These are phyloP conservation scores for Hapalemur alaotrensis DNA, from an alignment of 2,797 vertebrate genomes.

Conservation along the genomic window DNA sequence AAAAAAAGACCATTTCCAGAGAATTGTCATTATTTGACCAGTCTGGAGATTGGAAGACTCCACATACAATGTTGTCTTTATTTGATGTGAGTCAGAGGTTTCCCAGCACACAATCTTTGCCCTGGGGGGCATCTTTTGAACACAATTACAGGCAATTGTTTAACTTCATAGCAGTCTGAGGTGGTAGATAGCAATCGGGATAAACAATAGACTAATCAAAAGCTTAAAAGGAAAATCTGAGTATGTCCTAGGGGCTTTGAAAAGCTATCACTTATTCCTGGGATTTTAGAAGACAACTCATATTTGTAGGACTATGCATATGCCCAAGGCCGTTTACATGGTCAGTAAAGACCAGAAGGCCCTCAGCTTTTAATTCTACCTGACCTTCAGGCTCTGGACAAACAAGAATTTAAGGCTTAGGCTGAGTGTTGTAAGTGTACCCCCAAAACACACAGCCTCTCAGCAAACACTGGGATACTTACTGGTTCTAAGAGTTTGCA, in stretches of 20 bases:
- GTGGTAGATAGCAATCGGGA: no score
- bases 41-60: not conserved
- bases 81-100: not conserved
- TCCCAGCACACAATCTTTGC: not conserved
- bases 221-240: not conserved
- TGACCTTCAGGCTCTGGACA: not conserved
- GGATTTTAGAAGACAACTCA: not conserved
- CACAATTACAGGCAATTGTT: not conserved
- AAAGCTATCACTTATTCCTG: not conserved
- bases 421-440: not conserved
- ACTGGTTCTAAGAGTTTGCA: not conserved
- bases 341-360: not conserved
- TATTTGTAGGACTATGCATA: not conserved
- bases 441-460: not conserved
- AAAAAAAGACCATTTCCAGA: not conserved
- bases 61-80: not conserved
- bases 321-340: not conserved
- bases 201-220: not conserved
- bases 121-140: not conserved
- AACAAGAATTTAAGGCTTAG: not conserved
- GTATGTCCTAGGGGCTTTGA: no score
- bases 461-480: not conserved
- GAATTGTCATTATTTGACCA: not conserved
- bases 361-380: not conserved
- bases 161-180: not conserved